Evolutionary conservation across 2,113 vertebrate species (phyloP).

Genomic region (Polypterus senegalus): DNA sequence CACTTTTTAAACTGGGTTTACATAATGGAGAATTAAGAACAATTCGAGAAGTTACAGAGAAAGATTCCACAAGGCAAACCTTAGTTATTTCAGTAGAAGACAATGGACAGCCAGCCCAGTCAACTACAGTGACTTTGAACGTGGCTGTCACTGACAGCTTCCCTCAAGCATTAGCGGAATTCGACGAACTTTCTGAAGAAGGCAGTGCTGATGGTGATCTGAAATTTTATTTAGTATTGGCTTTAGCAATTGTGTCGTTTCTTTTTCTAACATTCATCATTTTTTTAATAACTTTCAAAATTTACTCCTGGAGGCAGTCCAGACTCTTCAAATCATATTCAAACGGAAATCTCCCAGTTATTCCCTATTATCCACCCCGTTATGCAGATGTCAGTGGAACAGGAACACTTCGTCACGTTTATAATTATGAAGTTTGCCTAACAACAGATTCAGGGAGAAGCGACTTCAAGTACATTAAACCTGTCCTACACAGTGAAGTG

Average conservation of each 20-base stretch:
- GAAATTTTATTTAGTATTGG: constrained; percentile 31
- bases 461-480: too few relatives aligned
- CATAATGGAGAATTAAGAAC: too few relatives aligned
- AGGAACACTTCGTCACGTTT: constrained; percentile 22
- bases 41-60: too few relatives aligned
- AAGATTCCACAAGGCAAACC: too few relatives aligned
- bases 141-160: constrained; percentile 26
- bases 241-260: constrained; percentile 34
- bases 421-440: constrained; percentile 23
- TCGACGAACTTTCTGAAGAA: constrained; percentile 21
- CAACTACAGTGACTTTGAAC: constrained; percentile 24
- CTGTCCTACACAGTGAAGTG: too few relatives aligned
- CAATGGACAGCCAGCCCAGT: constrained; percentile 24
- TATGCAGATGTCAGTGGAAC: constrained; percentile 24
- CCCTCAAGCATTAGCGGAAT: constrained; percentile 22
- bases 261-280: constrained; percentile 39
- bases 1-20: too few relatives aligned
- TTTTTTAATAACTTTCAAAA: constrained; percentile 24
- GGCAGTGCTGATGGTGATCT: constrained; percentile 21
- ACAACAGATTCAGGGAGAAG: too few relatives aligned
- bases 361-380: constrained; percentile 28
- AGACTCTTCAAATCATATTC: constrained; percentile 18
- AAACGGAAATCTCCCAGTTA: constrained; percentile 22
- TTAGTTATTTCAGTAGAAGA: constrained; percentile 27
- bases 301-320: constrained; percentile 20